A percentile compares a stretch with the other conserved stretches of the same genome.
phyloP scores from a whole-genome alignment of 2,797 vertebrate species.

The Petrocephalus schoutedeni region DNA sequence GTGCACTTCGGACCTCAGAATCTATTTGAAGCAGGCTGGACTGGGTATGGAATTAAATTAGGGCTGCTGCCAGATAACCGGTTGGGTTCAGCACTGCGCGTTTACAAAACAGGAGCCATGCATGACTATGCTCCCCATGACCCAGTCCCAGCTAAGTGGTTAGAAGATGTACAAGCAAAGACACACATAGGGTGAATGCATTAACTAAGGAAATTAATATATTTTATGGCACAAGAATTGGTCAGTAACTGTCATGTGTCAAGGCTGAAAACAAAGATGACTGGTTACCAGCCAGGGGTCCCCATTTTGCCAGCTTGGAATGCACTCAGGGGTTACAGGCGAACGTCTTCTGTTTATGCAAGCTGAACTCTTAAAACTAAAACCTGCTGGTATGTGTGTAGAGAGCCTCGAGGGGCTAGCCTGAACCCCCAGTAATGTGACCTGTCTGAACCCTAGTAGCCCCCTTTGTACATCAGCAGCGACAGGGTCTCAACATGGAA shows the following conservation, averaged over 20 bases:
- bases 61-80: not conserved
- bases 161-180: not conserved
- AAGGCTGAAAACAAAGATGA: not conserved
- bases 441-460: slow-evolving; percentile 50
- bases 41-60: too few species aligned
- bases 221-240: not conserved
- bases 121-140: not conserved
- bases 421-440: slow-evolving; percentile 41
- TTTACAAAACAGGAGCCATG: not conserved
- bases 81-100: not conserved
- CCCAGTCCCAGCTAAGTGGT: not conserved
- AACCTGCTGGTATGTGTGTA: slow-evolving; percentile 56
- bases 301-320: slow-evolving; percentile 40
- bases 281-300: not conserved
- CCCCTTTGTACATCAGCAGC: slow-evolving; percentile 43
- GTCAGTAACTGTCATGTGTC: not conserved
- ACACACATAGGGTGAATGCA: not conserved
- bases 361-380: slow-evolving; percentile 43
- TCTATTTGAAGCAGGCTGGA: too few species aligned
- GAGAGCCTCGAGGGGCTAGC: slow-evolving; percentile 40
- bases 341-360: slow-evolving; percentile 55
- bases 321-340: slow-evolving; percentile 41
- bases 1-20: not conserved
- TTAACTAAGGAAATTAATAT: not conserved
- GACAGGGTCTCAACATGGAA: slow-evolving; percentile 40